These are phyloP conservation scores for Oxyruncus cristatus DNA, from an alignment of 2,113 vertebrate species.

Conservation along the genomic window DNA sequence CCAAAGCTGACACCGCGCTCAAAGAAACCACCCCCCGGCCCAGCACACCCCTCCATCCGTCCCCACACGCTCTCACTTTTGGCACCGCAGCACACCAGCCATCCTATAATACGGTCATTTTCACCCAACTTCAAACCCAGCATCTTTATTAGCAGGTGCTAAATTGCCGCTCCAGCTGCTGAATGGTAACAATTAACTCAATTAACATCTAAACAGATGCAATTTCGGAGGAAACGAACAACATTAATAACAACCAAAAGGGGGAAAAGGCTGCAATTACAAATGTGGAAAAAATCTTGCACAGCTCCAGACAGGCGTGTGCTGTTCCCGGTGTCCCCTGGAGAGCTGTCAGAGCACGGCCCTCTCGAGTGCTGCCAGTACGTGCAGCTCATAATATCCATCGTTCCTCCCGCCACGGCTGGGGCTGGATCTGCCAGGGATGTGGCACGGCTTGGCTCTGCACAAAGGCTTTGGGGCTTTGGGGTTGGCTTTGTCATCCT, in stretches of 20 bases:
- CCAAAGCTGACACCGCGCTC: not conserved
- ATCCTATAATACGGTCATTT: slow-evolving; percentile 10
- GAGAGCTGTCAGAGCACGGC: not conserved
- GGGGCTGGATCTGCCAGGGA: not conserved
- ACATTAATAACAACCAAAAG: slow-evolving; percentile 69
- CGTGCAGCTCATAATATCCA: not conserved
- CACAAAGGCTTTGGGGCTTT: not conserved
- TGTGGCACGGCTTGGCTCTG: not conserved
- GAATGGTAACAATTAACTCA: slow-evolving; percentile 70
- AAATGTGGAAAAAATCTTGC: not conserved
- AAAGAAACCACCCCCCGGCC: not conserved
- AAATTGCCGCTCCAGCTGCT: slow-evolving; percentile 73
- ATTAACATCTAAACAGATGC: slow-evolving; percentile 74
- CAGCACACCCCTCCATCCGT: not conserved
- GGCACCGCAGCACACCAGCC: not conserved
- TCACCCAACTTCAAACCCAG: not conserved
- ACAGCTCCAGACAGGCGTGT: not conserved
- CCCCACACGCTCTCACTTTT: not conserved
- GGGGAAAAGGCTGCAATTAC: slow-evolving; percentile 17
- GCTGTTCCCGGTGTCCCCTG: not conserved
- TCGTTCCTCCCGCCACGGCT: not conserved
- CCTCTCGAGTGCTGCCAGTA: not conserved
- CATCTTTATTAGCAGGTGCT: slow-evolving; percentile 70
- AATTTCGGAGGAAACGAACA: slow-evolving; percentile 74
- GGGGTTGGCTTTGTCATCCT: not conserved